Base-by-base conservation (phyloP, 1,140 invertebrate species). In the Melitaea cinxia region DNA sequence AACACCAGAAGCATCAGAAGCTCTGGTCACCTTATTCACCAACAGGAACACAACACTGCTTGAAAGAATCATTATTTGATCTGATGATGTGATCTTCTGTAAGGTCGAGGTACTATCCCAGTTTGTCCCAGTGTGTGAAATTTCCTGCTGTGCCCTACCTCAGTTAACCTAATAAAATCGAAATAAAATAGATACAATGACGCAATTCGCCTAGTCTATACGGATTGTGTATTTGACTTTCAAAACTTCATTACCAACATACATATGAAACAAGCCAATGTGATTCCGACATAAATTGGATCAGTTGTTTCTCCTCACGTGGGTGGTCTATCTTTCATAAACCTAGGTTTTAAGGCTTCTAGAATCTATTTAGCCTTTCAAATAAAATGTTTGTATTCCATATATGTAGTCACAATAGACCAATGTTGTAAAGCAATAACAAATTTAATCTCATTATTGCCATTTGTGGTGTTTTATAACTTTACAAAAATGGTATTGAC, bases 221-320 rank as follows among this genome's bases (percentile, higher is more conserved):
- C 39, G 17, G 4, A 2, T 21, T 10, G 17, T 47, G 5, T 47
- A 47, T 23, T 47, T 47, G 55, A 28, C 55, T 45, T 35, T 57
- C 24, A 15, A 45, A 42, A 57, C 55, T 55, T 33, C 30, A 33
- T 33, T 33, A 33, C 30, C 6, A 33, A 35, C 9, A 19, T 24
- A 45, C 28, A 45, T 26, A 28, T 23, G 15, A 45, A 12, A 21
- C 37, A 42, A 28, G 21, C 54, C 35, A 23, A 35, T 65, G 23
- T 65, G 56, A 65, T 65, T 65, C 24, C 54, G 26, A 65, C 45
- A 60, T 57, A 57, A 65, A 65, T 65, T 57, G 54, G 62, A 57
- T 65, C 54, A 50, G 30, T 56, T 47, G 45, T 33, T 60, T 17
- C 55, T 4, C 6, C 19, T 17, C 60, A 57, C 45, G 52, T 64